phyloP scores from a whole-genome alignment of 2,797 vertebrate species.

The Darevskia mixta region DNA sequence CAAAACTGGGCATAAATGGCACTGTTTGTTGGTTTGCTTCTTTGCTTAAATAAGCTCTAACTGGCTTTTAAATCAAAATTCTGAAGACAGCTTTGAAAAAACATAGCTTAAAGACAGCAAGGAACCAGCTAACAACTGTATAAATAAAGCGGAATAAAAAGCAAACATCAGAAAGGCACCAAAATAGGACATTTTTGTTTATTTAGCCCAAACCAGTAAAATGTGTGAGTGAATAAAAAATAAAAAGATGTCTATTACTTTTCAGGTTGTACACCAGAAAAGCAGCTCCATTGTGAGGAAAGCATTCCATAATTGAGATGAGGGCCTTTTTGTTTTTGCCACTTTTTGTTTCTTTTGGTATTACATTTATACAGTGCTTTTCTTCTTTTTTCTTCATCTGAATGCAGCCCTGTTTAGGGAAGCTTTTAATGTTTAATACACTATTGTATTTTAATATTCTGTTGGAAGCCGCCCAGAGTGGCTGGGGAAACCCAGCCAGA shows the following conservation, averaged over 20 bases:
- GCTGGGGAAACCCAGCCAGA: no score
- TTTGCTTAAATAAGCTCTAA: not conserved
- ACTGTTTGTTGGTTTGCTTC: not conserved
- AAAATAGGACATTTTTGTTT: not conserved
- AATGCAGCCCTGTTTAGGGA: no score
- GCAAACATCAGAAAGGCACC: not conserved
- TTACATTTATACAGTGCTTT: not conserved
- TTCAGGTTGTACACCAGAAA: no score
- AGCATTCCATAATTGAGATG: not conserved
- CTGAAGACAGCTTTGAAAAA: not conserved
- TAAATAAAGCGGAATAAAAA: not conserved
- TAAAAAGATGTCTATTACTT: not conserved
- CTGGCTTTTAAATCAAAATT: not conserved
- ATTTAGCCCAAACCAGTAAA: not conserved
- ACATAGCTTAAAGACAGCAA: not conserved
- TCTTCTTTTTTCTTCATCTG: no score
- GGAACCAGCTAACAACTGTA: not conserved
- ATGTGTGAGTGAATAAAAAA: not conserved
- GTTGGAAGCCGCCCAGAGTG: no score
- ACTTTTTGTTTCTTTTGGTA: not conserved
- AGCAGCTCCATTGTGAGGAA: not conserved
- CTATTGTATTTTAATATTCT: no score
- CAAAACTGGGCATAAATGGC: not conserved
- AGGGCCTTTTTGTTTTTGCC: not conserved
- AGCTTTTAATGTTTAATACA: no score